Evolutionary conservation across 2,113 vertebrate species (phyloP).

Genomic region (Pseudopipra pipra): DNA sequence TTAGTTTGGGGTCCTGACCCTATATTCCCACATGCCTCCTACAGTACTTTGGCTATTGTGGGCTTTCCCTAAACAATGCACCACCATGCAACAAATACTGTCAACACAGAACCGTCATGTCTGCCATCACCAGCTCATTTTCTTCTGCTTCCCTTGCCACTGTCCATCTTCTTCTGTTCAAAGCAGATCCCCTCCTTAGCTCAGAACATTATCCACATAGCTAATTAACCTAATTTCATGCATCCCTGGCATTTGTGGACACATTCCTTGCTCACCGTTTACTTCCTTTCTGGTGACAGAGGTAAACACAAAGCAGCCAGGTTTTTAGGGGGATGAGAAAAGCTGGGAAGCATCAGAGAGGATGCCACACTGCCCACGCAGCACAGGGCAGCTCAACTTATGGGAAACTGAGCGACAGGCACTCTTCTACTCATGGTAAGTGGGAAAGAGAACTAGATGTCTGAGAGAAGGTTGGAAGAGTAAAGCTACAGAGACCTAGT

Average conservation of each 20-base stretch:
- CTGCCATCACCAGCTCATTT: neutral
- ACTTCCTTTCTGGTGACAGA: neutral
- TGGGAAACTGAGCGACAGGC: neutral
- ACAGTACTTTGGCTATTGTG: neutral
- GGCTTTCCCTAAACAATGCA: neutral
- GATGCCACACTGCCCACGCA: accelerated
- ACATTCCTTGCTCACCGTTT: neutral
- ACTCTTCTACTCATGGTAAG: accelerated
- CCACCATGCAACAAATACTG: neutral
- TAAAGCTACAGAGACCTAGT: neutral
- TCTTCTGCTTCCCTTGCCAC: neutral
- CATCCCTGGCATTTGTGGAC: neutral
- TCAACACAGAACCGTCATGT: accelerated
- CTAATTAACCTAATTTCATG: neutral
- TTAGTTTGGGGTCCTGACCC: neutral
- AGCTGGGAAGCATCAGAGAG: neutral
- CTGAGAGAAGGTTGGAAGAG: neutral
- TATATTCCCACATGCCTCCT: neutral
- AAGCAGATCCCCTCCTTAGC: neutral
- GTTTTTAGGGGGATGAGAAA: neutral
- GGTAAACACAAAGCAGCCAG: neutral
- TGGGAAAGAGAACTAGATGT: neutral
- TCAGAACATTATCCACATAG: neutral
- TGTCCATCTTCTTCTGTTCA: neutral
- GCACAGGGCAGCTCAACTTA: neutral